phyloP scores from a whole-genome alignment of 2,888 invertebrate species.

The Bhutanitis thaidina region DNA sequence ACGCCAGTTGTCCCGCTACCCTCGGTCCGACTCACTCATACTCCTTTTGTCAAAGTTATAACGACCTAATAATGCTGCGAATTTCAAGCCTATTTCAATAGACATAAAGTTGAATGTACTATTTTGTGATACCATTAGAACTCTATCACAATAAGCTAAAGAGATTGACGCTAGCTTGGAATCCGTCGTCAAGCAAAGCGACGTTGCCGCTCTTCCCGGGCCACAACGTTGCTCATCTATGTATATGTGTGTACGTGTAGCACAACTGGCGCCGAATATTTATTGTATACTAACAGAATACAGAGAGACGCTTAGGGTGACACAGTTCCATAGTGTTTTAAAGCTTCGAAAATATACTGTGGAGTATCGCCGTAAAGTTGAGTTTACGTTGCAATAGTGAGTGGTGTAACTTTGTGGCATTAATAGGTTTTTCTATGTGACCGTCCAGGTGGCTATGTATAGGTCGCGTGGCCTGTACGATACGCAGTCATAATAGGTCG shows the following conservation, averaged over 20 bases:
- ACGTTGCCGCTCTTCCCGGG: constrained; percentile 71
- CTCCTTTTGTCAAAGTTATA: constrained; percentile 43
- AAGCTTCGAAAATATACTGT: constrained; percentile 43
- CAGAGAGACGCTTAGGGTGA: constrained; percentile 65
- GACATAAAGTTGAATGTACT: constrained; percentile 28
- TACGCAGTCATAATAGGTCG: constrained; percentile 57
- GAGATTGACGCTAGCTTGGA: constrained; percentile 65
- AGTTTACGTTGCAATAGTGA: constrained; percentile 30
- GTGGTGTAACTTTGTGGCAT: constrained; percentile 40
- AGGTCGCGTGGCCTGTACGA: constrained; percentile 62
- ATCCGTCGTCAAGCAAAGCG: constrained; percentile 61
- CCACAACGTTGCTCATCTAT: constrained; percentile 66
- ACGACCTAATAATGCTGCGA: constrained; percentile 1
- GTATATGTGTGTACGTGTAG: constrained; percentile 74
- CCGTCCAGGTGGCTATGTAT: constrained; percentile 79
- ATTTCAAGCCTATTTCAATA: constrained; percentile 24
- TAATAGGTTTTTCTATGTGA: constrained; percentile 70
- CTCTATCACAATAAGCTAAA: constrained; percentile 40
- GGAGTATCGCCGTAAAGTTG: constrained; percentile 39
- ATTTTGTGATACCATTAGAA: constrained; percentile 31
- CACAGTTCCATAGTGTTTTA: constrained; percentile 53
- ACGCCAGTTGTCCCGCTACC: constrained; percentile 72
- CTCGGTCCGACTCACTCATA: constrained; percentile 42
- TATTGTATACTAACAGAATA: constrained; percentile 79
- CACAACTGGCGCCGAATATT: constrained; percentile 80